Base-by-base conservation (phyloP, 2,888 invertebrate species). In the Sesia apiformis region DNA sequence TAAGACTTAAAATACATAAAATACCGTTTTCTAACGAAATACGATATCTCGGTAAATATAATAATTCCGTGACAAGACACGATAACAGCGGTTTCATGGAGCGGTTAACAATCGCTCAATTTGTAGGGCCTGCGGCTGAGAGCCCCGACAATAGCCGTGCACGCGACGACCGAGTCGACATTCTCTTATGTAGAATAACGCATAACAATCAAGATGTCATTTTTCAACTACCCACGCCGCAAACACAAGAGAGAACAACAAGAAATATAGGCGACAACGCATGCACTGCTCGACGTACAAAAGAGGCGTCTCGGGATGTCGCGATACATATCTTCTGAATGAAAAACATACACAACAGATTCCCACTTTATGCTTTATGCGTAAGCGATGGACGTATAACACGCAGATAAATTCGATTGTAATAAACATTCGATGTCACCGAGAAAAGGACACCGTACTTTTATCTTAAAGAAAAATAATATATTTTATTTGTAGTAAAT, bases 121-220 rank as follows among this genome's bases (percentile, higher is more conserved):
- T 87, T 86, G 88, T 88, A 82, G 72, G 62, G 75, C 77, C 76
- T 67, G 74, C 72, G 74, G 82, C 81, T 67, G 67, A 69, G 69
- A 69, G 70, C 69, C 66, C 65, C 69, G 63, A 85, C 85, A 86
- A 86, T 84, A 72, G 81, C 69, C 64, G 70, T 78, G 78, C 87
- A 85, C 85, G 85, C 86, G 84, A 86, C 80, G 71, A 72, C 71
- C 65, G 66, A 66, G 73, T 70, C 78, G 72, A 84, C 83, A 84
- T 86, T 86, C 86, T 84, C 86, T 84, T 86, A 82, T 84, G 83
- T 81, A 79, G 85, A 84, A 85, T 87, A 87, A 84, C 86, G 83
- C 80, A 81, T 81, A 87, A 88, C 88, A 89, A 89, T 88, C 88
- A 88, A 88, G 89, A 89, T 89, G 88, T 89, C 87, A 89, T 89